These are phyloP conservation scores for Amphipoea oculea DNA, from an alignment of 2,888 invertebrate species.

Conservation along the genomic window DNA sequence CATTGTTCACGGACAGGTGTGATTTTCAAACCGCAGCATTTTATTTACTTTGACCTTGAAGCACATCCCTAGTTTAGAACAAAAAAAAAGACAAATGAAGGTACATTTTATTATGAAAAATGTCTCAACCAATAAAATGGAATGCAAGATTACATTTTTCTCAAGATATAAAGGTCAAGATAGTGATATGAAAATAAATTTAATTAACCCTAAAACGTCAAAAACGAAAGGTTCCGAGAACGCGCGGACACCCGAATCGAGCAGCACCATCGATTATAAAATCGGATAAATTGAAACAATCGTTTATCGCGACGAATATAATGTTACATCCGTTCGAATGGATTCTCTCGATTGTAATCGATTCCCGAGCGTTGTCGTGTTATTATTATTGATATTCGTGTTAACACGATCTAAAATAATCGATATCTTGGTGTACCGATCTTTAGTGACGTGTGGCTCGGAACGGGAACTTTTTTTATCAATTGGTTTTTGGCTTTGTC, in stretches of 20 bases:
- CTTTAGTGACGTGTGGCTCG: constrained; percentile 65
- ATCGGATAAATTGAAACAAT: constrained; percentile 73
- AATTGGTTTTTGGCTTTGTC: constrained; percentile 54
- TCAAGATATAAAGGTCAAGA: constrained; percentile 65
- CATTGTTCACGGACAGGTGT: constrained; percentile 4
- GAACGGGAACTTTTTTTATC: constrained; percentile 62
- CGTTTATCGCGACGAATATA: constrained; percentile 74
- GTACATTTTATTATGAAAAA: constrained; percentile 55
- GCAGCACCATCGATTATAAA: constrained; percentile 68
- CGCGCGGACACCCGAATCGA: constrained; percentile 64
- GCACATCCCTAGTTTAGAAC: not conserved
- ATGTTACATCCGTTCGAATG: constrained; percentile 72
- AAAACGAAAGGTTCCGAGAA: constrained; percentile 65
- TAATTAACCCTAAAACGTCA: constrained; percentile 71
- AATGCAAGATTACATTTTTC: constrained; percentile 60
- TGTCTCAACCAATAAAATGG: constrained; percentile 56
- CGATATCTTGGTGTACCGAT: constrained; percentile 68
- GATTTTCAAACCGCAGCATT: not conserved
- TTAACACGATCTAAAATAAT: constrained; percentile 72
- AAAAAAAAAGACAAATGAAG: constrained; percentile 27
- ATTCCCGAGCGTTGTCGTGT: constrained; percentile 71
- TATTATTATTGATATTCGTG: constrained; percentile 73
- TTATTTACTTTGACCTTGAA: not conserved
- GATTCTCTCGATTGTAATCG: constrained; percentile 74
- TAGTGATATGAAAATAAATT: constrained; percentile 68